Evolutionary conservation across 2,888 invertebrate genomes (phyloP).

Genomic region (Heterodera filipjevi): DNA sequence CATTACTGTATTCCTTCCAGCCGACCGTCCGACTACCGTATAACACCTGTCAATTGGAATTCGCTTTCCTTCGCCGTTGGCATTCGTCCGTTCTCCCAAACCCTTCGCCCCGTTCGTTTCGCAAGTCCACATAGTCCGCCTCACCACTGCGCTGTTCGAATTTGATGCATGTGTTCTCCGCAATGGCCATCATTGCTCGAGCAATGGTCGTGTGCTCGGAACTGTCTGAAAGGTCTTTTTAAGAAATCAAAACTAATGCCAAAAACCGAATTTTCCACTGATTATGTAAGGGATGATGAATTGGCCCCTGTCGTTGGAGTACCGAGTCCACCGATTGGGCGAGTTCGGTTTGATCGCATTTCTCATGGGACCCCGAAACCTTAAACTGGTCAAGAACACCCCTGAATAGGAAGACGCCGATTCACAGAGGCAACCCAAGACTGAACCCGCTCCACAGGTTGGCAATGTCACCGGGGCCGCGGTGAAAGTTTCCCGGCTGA

Average conservation of each 20-base stretch:
- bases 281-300: constrained; percentile 55
- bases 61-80: neutral
- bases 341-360: constrained; percentile 33
- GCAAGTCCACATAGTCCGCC: constrained; percentile 47
- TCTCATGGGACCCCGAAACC: constrained; percentile 32
- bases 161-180: constrained; percentile 51
- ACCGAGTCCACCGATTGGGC: constrained; percentile 37
- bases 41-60: constrained; percentile 47
- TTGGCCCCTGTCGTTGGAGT: constrained; percentile 44
- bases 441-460: constrained; percentile 30
- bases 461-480: constrained; percentile 33
- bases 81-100: constrained; percentile 6
- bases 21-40: constrained; percentile 51
- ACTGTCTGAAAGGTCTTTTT: constrained; percentile 39
- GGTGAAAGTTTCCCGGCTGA: constrained; percentile 9
- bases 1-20: constrained; percentile 56
- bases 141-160: constrained; percentile 45
- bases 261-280: constrained; percentile 46
- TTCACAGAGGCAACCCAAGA: constrained; percentile 19
- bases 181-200: constrained; percentile 49
- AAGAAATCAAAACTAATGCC: neutral
- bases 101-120: constrained; percentile 53
- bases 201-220: constrained; percentile 47
- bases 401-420: neutral
- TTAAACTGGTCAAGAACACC: neutral